phyloP scores from a whole-genome alignment of 2,888 invertebrate genomes.

The Hetaerina titia region DNA sequence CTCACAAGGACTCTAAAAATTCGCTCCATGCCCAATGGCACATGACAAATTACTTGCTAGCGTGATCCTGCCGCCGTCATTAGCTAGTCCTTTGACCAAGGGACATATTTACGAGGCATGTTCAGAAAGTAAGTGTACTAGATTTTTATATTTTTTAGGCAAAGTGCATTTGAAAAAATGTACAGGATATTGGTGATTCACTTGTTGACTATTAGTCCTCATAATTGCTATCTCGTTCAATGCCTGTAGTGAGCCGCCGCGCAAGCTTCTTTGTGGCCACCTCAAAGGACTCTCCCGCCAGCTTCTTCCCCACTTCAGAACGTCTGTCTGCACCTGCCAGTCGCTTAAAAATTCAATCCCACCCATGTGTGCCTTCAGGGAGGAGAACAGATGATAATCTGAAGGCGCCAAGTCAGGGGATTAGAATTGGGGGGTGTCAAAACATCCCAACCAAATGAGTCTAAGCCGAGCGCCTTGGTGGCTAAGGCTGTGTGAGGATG shows the following conservation, averaged over 20 bases:
- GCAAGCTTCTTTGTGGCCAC: conserved; percentile 15
- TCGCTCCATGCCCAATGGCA: too few relatives aligned
- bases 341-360: too few relatives aligned
- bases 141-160: not conserved
- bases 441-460: conserved; percentile 38
- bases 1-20: too few relatives aligned
- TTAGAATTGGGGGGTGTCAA: not conserved
- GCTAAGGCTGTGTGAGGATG: not conserved
- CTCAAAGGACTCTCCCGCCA: not conserved
- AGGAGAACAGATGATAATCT: not conserved
- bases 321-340: not conserved
- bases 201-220: not conserved
- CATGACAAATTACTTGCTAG: too few relatives aligned
- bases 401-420: not conserved
- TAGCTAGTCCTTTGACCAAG: too few relatives aligned
- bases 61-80: too few relatives aligned
- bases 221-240: not conserved
- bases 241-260: not conserved
- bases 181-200: not conserved
- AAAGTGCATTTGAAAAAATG: too few relatives aligned
- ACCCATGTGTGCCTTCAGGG: not conserved
- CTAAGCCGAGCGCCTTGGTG: not conserved
- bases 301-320: not conserved
- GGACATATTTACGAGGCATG: too few relatives aligned
- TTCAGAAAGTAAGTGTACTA: not conserved